Evolutionary conservation across 2,888 invertebrate genomes (phyloP).

Genomic region (Euphydryas editha): DNA sequence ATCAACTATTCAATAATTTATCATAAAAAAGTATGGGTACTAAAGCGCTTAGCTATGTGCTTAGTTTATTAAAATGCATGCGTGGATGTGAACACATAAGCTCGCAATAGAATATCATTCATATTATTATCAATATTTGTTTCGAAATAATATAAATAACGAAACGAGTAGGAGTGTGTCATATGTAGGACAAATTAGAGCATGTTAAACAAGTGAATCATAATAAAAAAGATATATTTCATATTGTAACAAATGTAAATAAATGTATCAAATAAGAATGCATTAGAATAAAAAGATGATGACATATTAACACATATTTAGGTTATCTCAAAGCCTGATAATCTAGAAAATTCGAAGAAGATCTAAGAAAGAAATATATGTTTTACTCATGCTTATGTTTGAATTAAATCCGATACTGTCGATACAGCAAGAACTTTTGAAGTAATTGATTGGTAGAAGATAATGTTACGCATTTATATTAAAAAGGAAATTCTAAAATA

Average conservation of each 20-base stretch:
- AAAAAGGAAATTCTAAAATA: no score
- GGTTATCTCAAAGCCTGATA: not conserved
- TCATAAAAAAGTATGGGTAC: no score
- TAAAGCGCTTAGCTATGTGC: not conserved
- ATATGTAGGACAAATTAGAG: constrained; percentile 15
- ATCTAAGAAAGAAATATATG: constrained; percentile 9
- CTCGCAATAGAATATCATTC: constrained; percentile 9
- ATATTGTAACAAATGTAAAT: constrained; percentile 19
- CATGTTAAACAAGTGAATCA: constrained; percentile 21
- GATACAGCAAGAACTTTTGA: no score
- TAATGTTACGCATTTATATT: no score
- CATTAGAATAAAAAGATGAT: not conserved
- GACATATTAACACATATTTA: not conserved
- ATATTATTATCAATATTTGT: constrained; percentile 8
- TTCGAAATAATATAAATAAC: constrained; percentile 17
- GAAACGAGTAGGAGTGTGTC: constrained; percentile 13
- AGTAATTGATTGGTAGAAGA: no score
- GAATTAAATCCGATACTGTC: no score
- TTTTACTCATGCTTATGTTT: no score
- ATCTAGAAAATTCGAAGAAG: not conserved
- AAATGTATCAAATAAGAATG: constrained; percentile 2
- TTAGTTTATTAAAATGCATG: not conserved
- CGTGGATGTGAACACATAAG: constrained; percentile 16
- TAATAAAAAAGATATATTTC: constrained; percentile 17
- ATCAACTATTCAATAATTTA: no score